Evolutionary conservation across 2,888 invertebrate species (phyloP).

Genomic region (Eupithecia centaureata): DNA sequence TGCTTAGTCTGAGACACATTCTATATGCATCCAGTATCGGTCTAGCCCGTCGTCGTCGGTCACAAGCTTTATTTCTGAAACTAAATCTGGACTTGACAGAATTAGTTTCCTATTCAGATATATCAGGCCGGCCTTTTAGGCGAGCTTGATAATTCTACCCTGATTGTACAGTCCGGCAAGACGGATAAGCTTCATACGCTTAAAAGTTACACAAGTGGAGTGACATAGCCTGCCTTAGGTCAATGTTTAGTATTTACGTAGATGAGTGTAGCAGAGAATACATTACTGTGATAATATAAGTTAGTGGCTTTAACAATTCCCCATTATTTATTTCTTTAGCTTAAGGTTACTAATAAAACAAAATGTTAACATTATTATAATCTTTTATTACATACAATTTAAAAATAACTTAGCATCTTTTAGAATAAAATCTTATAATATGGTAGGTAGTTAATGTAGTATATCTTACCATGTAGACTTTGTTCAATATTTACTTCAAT

Average conservation of each 20-base stretch:
- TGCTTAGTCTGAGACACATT: no score
- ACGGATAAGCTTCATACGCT: no score
- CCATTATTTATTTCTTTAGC: conserved; percentile 19
- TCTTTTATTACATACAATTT: conserved; percentile 70
- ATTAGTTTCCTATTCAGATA: no score
- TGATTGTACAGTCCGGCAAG: no score
- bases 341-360: conserved; percentile 25
- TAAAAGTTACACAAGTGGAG: no score
- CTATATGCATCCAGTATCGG: no score
- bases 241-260: not conserved
- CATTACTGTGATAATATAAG: conserved; percentile 50
- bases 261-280: conserved; percentile 1
- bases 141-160: no score
- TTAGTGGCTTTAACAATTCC: conserved; percentile 27
- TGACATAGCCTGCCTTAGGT: not conserved
- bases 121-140: no score
- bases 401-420: conserved; percentile 66
- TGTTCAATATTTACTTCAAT: conserved; percentile 6
- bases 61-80: no score
- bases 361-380: conserved; percentile 48
- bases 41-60: no score
- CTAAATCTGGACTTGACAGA: no score
- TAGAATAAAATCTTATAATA: conserved; percentile 49
- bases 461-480: conserved; percentile 47
- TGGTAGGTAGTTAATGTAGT: conserved; percentile 16